Conservation (phyloP, 2,113 vertebrate genomes). For the Semicossyphus pulcher region DNA sequence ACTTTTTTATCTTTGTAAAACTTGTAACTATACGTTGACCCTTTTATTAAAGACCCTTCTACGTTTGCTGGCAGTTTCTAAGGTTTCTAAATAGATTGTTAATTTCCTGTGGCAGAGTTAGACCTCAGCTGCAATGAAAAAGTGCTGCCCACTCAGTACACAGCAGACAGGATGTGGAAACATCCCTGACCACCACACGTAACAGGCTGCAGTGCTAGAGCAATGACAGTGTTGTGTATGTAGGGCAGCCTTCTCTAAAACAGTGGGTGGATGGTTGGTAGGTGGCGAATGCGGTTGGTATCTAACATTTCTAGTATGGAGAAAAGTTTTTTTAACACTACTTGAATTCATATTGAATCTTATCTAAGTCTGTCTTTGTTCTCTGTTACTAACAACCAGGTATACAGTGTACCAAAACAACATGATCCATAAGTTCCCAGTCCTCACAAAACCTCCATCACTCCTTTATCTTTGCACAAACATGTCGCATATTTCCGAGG, state of each 20-base stretch:
- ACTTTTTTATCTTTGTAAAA: too few relatives aligned
- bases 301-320: background rate
- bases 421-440: background rate
- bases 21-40: too few relatives aligned
- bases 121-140: background rate
- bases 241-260: background rate
- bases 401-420: background rate
- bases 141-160: background rate
- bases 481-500: background rate
- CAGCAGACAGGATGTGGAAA: constrained; percentile 9
- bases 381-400: background rate
- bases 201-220: background rate
- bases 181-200: background rate
- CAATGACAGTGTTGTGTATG: background rate
- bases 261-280: background rate
- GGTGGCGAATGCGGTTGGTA: constrained; percentile 1
- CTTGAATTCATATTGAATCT: background rate
- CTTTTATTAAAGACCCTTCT: background rate
- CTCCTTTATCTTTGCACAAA: background rate
- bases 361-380: background rate
- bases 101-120: background rate
- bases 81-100: constrained; percentile 10
- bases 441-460: background rate
- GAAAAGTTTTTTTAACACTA: background rate
- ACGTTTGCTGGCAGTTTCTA: background rate